Evolutionary conservation across 2,113 vertebrate genomes (phyloP), one percentile per base, ranked within the genome.

Genomic region (Callithrix jacchus): DNA sequence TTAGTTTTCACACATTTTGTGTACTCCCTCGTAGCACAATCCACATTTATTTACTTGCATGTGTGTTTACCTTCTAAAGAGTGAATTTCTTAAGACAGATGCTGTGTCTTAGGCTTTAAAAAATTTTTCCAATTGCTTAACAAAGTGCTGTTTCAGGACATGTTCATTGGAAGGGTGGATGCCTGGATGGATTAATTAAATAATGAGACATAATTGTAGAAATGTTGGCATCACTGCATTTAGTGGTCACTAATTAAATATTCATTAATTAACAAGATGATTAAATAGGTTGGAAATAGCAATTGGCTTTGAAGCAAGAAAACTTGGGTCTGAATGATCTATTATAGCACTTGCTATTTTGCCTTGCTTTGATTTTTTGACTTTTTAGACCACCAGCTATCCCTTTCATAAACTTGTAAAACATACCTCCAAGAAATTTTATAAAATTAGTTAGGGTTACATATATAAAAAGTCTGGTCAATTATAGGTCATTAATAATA

Each of bases 281-380:
- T 76, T 82, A 92, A 93, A 35, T 64, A 77, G 52, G 45, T 10
- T 76, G 8, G 45, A 91, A 89, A 79, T 10, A 83, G 35, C 40
- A 90, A 74, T 12, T 89, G 52, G 52, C n/a, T 79, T 81, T 68
- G 71, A 98, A 89, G 21, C 2, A 84, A 66, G 27, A 73, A 85
- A 10, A 66, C 8, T 68, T 45, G 4, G 13, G 9, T 71, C 66
- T 90, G 89, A 74, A 90, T 74, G 70, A 73, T 8, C 27, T 35
- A n/a, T 35, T 12, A 21, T 8, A 42, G 1, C 23, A n/a, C 52
- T 70, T 80, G 47, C 4, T 95, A 25, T 82, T 93, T 90, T 68
- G 13, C 32, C 47, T 79, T 89, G 20, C n/a, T 32, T 35, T 21
- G 35, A 77, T 68, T 54, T 6, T 9, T 89, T 66, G 70, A 85